Conservation (phyloP, 1,140 invertebrate species). For the Helicoverpa armigera region DNA sequence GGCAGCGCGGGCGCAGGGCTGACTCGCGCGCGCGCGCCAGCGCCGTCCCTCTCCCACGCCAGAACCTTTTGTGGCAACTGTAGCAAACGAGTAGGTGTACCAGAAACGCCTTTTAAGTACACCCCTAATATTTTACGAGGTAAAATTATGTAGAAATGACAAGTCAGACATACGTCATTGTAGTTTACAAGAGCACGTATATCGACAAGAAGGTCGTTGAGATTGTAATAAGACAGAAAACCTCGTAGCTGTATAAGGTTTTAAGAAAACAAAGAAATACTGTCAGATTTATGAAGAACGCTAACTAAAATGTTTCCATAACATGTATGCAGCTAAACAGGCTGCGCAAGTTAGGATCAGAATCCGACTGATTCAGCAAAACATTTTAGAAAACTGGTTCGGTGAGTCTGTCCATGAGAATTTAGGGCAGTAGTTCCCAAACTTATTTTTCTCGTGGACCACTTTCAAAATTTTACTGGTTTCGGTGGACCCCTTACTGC, state of each 20-base stretch:
- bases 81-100: slow-evolving; percentile 72
- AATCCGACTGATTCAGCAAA: slow-evolving; percentile 60
- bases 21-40: slow-evolving; percentile 64
- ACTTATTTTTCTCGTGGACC: too few relatives aligned
- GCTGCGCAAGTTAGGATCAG: slow-evolving; percentile 36
- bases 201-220: slow-evolving; percentile 26
- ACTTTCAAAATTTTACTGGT: too few relatives aligned
- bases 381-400: slow-evolving; percentile 68
- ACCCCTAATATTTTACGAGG: slow-evolving; percentile 61
- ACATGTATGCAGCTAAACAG: not conserved
- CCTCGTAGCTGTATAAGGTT: not conserved
- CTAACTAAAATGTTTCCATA: not conserved
- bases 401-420: slow-evolving; percentile 50
- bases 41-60: slow-evolving; percentile 70
- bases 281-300: not conserved
- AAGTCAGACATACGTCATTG: slow-evolving; percentile 1
- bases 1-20: slow-evolving; percentile 75
- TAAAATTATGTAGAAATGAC: slow-evolving; percentile 40
- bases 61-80: slow-evolving; percentile 64
- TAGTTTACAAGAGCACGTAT: slow-evolving; percentile 15
- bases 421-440: slow-evolving; percentile 59
- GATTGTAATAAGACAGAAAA: slow-evolving; percentile 1
- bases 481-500: too few relatives aligned
- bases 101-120: slow-evolving; percentile 77
- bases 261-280: slow-evolving; percentile 4